Conservation (phyloP, 2,113 vertebrate genomes). For the Grammomys dolichurus region DNA sequence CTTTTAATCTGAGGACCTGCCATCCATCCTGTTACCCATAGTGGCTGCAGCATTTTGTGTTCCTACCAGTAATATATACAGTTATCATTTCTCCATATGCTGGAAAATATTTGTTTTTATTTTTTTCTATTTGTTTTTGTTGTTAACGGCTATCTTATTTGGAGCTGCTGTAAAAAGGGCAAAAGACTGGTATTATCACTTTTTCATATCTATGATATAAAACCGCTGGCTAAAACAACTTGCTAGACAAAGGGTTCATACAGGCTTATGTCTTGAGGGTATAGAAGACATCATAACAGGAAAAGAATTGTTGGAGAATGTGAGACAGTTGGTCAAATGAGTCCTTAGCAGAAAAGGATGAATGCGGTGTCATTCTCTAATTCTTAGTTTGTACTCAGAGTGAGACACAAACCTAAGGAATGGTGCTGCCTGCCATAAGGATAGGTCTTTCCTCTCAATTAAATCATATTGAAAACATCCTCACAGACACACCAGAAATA, state of each 20-base stretch:
- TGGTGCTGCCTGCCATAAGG: not conserved
- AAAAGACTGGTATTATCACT: not conserved
- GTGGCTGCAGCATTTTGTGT: not conserved
- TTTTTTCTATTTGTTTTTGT: not conserved
- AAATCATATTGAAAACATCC: not conserved
- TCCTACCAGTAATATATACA: not conserved
- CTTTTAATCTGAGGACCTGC: not conserved
- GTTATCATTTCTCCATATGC: not conserved
- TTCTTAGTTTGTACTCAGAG: not conserved
- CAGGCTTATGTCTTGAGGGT: not conserved
- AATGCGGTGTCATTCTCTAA: not conserved
- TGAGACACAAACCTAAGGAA: not conserved
- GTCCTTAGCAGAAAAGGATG: not conserved
- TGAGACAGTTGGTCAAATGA: not conserved
- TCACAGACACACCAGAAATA: not conserved
- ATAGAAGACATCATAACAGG: not conserved
- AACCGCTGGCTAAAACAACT: not conserved
- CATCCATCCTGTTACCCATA: not conserved
- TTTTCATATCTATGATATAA: not conserved
- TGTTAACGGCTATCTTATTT: not conserved
- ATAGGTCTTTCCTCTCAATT: not conserved
- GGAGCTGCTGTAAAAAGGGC: not conserved
- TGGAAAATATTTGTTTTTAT: not conserved
- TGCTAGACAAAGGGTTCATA: not conserved
- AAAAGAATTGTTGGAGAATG: not conserved